These are phyloP conservation scores for Brevimyrus niger DNA, from an alignment of 2,113 vertebrate species.

Conservation along the genomic window DNA sequence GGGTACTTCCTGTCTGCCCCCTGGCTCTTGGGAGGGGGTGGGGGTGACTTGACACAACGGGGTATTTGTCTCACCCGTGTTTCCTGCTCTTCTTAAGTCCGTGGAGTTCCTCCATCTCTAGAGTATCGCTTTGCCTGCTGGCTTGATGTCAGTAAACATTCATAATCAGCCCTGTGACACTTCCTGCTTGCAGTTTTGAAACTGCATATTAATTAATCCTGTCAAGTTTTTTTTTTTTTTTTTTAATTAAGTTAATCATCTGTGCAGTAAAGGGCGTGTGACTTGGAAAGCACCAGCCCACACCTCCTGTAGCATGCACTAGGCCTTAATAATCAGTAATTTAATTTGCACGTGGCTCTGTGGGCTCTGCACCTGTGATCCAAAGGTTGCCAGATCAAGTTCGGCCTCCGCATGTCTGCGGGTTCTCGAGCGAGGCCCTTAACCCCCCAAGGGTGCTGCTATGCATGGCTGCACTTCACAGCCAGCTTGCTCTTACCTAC, in stretches of 20 bases:
- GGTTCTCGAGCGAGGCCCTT: too few relatives aligned
- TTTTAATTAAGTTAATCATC: not conserved
- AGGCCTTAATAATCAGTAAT: not conserved
- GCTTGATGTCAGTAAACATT: not conserved
- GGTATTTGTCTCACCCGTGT: not conserved
- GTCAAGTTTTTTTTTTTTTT: not conserved
- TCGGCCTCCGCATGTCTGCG: too few relatives aligned
- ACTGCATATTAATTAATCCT: not conserved
- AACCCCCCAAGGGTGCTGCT: too few relatives aligned
- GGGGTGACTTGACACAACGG: not conserved
- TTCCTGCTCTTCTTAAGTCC: not conserved
- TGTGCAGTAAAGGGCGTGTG: not conserved
- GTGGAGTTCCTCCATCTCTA: not conserved
- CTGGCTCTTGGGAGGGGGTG: not conserved
- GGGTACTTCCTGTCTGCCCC: not conserved
- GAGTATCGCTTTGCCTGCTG: not conserved
- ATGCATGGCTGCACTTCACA: too few relatives aligned
- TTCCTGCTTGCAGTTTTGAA: not conserved
- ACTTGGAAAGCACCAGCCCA: not conserved
- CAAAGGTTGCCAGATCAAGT: too few relatives aligned
- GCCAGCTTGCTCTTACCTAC: too few relatives aligned
- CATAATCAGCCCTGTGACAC: not conserved
- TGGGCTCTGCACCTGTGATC: too few relatives aligned
- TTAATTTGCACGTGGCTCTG: not conserved
- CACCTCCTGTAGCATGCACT: not conserved